These are phyloP conservation scores for Tachystola acroxantha DNA, from an alignment of 2,888 invertebrate species.

Conservation along the genomic window DNA sequence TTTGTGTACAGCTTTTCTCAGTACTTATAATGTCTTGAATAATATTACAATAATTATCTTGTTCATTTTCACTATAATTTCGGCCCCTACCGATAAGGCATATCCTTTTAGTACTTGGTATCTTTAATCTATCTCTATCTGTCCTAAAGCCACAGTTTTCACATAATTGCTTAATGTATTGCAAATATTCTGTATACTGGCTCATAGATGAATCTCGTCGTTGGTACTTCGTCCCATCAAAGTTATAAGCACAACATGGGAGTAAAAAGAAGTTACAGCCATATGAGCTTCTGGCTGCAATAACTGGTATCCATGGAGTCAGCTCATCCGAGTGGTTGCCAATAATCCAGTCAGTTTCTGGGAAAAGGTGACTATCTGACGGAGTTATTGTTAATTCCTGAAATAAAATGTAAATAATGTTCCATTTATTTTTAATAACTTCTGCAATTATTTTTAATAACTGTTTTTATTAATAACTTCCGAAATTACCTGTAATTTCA, in stretches of 20 bases:
- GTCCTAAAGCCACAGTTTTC: constrained; percentile 86
- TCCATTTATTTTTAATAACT: neutral
- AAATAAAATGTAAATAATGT: constrained; percentile 26
- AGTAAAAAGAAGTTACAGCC: constrained; percentile 91
- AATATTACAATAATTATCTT: constrained; percentile 42
- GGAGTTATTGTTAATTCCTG: constrained; percentile 84
- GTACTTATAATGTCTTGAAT: constrained; percentile 64
- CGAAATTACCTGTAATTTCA: constrained; percentile 81
- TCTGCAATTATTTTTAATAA: neutral
- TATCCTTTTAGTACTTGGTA: constrained; percentile 97
- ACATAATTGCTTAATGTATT: constrained; percentile 80
- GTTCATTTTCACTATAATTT: constrained; percentile 49
- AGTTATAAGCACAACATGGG: constrained; percentile 97
- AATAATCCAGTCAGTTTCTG: constrained; percentile 93
- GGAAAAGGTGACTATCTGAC: constrained; percentile 81
- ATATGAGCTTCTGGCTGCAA: constrained; percentile 88
- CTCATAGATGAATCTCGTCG: constrained; percentile 83
- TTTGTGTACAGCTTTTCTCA: constrained; percentile 14
- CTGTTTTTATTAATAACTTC: too few relatives aligned
- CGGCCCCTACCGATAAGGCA: constrained; percentile 83
- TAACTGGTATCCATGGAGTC: constrained; percentile 98
- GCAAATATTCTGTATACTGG: constrained; percentile 86
- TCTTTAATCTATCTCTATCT: constrained; percentile 89
- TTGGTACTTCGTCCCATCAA: constrained; percentile 91
- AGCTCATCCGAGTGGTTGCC: constrained; percentile 99